phyloP scores from a whole-genome alignment of 2,113 vertebrate species.

The Cynoglossus semilaevis region DNA sequence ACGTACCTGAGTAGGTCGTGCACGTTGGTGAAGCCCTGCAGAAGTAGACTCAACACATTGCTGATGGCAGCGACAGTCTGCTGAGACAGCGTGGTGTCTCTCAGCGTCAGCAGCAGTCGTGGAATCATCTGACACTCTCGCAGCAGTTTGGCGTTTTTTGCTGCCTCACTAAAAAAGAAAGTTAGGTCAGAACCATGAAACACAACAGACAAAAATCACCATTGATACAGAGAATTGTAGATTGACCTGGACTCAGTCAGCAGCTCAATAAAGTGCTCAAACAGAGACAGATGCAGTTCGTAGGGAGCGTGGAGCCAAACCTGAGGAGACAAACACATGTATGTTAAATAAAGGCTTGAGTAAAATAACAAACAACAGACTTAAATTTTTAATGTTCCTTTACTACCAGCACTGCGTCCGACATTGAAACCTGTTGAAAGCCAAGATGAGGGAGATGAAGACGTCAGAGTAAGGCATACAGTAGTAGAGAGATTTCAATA shows the following conservation, averaged over 20 bases:
- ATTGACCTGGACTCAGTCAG: slow-evolving; percentile 94
- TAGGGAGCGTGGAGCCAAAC: slow-evolving; percentile 99
- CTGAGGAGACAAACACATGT: slow-evolving; percentile 68
- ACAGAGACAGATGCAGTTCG: slow-evolving; percentile 95
- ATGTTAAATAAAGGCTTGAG: no score
- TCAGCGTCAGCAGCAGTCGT: slow-evolving; percentile 88
- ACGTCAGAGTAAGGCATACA: no score
- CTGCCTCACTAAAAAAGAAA: slow-evolving; percentile 82
- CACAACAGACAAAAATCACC: not conserved
- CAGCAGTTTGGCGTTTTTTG: slow-evolving; percentile 93
- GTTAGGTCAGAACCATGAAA: not conserved
- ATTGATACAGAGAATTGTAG: not conserved
- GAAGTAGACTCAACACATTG: slow-evolving; percentile 91
- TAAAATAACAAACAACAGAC: no score
- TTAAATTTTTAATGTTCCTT: slow-evolving; percentile 3
- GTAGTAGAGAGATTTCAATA: no score
- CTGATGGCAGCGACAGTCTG: slow-evolving; percentile 91
- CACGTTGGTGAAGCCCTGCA: slow-evolving; percentile 92
- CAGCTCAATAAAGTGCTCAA: slow-evolving; percentile 97
- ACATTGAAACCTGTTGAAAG: no score
- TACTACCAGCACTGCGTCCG: no score
- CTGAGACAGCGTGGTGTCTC: slow-evolving; percentile 91
- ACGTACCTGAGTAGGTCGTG: slow-evolving; percentile 44
- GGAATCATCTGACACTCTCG: slow-evolving; percentile 95
- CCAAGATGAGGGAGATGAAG: no score